Conservation (phyloP, 2,797 vertebrate genomes). For the Acipenser ruthenus region DNA sequence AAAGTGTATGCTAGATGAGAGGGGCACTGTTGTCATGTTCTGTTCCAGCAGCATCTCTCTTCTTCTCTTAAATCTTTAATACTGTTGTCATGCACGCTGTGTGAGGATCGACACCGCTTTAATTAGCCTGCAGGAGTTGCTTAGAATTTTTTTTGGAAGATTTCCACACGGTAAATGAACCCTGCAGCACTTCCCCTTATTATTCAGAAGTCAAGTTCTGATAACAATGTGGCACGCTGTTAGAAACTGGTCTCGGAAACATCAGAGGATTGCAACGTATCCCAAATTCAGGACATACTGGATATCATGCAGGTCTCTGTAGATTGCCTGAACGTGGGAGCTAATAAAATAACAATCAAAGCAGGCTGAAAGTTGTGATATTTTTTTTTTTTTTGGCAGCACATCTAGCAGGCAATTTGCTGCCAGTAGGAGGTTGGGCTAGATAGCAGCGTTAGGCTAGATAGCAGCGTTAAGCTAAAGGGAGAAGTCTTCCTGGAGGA, state of each 20-base stretch:
- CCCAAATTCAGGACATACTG: not conserved
- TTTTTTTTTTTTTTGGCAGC: constrained; percentile 40
- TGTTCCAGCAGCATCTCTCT: constrained; percentile 40
- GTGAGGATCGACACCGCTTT: constrained; percentile 56
- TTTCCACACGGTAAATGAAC: constrained; percentile 25
- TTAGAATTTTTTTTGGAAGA: constrained; percentile 30
- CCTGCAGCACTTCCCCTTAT: constrained; percentile 16
- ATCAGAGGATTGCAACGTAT: constrained; percentile 23
- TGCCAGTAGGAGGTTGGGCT: constrained; percentile 55
- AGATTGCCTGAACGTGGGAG: constrained; percentile 33
- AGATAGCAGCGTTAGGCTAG: constrained; percentile 51
- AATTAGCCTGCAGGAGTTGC: constrained; percentile 61
- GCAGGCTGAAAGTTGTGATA: constrained; percentile 47
- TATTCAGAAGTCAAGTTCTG: constrained; percentile 24
- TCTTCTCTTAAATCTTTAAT: constrained; percentile 63
- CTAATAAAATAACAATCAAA: constrained; percentile 49
- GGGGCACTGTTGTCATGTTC: constrained; percentile 58
- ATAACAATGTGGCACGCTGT: constrained; percentile 17
- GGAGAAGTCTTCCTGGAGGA: constrained; percentile 48
- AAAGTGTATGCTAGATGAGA: constrained; percentile 74
- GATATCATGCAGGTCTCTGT: constrained; percentile 25
- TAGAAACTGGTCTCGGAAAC: constrained; percentile 17
- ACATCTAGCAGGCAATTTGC: constrained; percentile 55
- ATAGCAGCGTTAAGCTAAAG: constrained; percentile 38
- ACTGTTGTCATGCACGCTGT: constrained; percentile 65